Percentiles rank a stretch among this genome's conserved stretches.
phyloP scores from a whole-genome alignment of 2,888 invertebrate species.

The Phaonia tiefii region DNA sequence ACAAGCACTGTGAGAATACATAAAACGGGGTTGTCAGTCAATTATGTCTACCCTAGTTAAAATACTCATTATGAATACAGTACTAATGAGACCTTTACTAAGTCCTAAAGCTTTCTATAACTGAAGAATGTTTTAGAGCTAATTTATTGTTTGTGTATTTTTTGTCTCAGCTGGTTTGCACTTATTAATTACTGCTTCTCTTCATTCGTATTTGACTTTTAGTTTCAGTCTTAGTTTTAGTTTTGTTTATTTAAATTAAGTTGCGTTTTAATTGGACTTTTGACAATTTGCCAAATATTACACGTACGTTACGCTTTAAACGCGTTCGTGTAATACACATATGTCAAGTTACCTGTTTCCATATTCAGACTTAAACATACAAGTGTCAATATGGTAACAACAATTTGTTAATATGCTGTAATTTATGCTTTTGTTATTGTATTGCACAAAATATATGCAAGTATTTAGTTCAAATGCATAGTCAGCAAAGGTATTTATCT shows the following conservation, averaged over 20 bases:
- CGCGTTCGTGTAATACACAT: conserved; percentile 9
- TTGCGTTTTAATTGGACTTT: background rate
- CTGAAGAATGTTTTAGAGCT: conserved; percentile 37
- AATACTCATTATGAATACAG: too few species aligned
- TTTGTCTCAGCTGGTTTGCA: background rate
- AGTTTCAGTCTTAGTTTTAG: background rate
- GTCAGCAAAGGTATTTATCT: too few species aligned
- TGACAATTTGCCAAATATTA: conserved; percentile 21
- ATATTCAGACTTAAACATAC: background rate
- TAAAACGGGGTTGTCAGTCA: too few species aligned
- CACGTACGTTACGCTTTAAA: conserved; percentile 16
- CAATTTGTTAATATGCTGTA: too few species aligned
- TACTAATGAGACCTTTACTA: too few species aligned
- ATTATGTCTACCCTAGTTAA: too few species aligned
- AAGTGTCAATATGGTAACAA: too few species aligned
- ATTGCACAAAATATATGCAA: too few species aligned
- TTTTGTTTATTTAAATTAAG: background rate
- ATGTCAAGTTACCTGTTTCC: conserved; percentile 7
- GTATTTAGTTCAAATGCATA: too few species aligned
- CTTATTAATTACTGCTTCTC: too few species aligned
- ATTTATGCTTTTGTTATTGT: too few species aligned
- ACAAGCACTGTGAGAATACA: too few species aligned
- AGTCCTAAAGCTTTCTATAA: conserved; percentile 17
- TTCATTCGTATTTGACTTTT: background rate
- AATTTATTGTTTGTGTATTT: background rate